Conservation (phyloP, 2,888 invertebrate species). For the Digitonthophagus gazella region DNA sequence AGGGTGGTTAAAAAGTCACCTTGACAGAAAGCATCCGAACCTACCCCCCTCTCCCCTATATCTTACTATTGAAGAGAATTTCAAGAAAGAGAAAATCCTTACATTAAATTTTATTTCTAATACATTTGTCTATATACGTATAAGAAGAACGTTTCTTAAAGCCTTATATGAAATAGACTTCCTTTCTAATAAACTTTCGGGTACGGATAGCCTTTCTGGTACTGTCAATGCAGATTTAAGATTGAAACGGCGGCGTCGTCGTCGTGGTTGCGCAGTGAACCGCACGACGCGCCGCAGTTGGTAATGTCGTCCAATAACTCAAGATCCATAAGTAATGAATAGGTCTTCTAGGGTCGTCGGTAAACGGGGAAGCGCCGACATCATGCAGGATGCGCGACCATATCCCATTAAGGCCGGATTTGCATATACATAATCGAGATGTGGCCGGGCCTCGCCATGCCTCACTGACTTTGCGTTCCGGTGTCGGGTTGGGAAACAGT, state of each 20-base stretch:
- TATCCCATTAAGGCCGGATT: background rate
- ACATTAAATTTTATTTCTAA: too few species aligned
- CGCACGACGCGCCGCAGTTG: background rate
- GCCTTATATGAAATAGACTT: background rate
- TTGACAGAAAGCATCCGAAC: too few species aligned
- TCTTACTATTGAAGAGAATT: too few species aligned
- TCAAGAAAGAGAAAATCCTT: too few species aligned
- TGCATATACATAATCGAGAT: background rate
- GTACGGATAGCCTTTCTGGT: background rate
- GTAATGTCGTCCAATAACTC: background rate
- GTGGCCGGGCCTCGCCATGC: background rate
- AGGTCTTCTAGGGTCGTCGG: background rate
- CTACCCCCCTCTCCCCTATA: too few species aligned
- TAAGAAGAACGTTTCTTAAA: background rate
- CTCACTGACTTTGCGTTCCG: background rate
- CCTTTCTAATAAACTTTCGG: background rate
- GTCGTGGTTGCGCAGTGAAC: background rate
- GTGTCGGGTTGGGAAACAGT: background rate
- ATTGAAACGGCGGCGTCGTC: background rate
- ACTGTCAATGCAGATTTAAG: background rate
- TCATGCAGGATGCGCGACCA: background rate
- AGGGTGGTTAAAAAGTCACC: too few species aligned
- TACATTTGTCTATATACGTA: too few species aligned
- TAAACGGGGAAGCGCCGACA: background rate
- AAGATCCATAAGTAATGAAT: background rate